A percentile compares a stretch with the other conserved stretches of the same genome.
Evolutionary conservation across 2,888 invertebrate species (phyloP).

Genomic region (Prosopocoilus inquinatus): DNA sequence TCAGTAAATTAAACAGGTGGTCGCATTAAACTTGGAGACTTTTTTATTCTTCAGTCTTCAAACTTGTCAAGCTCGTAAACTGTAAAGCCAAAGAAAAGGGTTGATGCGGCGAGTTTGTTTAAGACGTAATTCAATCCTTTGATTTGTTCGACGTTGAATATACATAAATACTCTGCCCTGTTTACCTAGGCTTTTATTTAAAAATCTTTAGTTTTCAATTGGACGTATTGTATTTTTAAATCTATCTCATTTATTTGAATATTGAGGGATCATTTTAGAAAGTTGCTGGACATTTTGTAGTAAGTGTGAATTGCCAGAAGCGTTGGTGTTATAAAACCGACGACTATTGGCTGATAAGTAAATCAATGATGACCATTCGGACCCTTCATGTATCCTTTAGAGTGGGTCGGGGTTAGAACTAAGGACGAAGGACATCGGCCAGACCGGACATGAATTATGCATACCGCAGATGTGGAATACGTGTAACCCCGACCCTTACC

Average conservation of each 20-base stretch:
- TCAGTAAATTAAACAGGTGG: conserved; percentile 16
- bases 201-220: no score
- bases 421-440: conserved; percentile 46
- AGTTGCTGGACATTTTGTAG: no score
- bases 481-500: conserved; percentile 41
- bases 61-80: background rate
- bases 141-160: conserved; percentile 6
- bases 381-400: conserved; percentile 17
- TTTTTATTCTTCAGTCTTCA: conserved; percentile 2
- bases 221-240: no score
- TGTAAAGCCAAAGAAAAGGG: conserved; percentile 1
- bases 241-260: no score
- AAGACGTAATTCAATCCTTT: conserved; percentile 14
- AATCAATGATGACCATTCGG: conserved; percentile 19
- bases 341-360: conserved; percentile 13
- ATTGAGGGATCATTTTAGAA: no score
- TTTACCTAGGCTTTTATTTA: no score
- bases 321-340: background rate
- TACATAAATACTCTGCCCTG: conserved; percentile 14
- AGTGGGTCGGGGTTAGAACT: conserved; percentile 21
- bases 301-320: no score
- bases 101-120: background rate
- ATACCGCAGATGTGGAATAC: conserved; percentile 54
- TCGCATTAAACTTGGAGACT: background rate
- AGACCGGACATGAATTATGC: conserved; percentile 53